Percentiles rank a stretch among this genome's conserved stretches.
phyloP scores from a whole-genome alignment of 1,140 invertebrate genomes.

The Lepeophtheirus salmonis region DNA sequence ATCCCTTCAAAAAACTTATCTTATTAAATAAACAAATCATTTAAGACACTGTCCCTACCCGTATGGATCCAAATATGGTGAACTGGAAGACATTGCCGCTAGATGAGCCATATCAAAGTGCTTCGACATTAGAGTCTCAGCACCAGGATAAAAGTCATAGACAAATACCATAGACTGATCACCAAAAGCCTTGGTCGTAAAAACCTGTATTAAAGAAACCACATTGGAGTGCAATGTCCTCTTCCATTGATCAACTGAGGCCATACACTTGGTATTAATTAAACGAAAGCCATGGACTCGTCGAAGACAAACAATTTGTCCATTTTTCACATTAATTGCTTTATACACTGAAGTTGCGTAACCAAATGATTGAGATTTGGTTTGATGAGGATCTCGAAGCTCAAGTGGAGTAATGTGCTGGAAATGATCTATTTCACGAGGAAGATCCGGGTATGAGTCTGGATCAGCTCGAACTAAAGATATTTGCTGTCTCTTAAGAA shows the following conservation, averaged over 20 bases:
- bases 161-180: constrained; percentile 84
- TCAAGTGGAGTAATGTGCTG: constrained; percentile 70
- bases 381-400: constrained; percentile 27
- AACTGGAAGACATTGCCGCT: neutral
- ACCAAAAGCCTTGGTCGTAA: constrained; percentile 84
- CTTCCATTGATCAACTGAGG: constrained; percentile 77
- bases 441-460: constrained; percentile 41
- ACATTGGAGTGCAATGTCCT: constrained; percentile 80
- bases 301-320: constrained; percentile 60
- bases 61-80: neutral
- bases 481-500: constrained; percentile 52
- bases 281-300: constrained; percentile 69
- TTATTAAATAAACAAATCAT: too few relatives aligned
- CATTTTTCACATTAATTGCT: constrained; percentile 69
- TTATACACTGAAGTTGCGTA: constrained; percentile 74
- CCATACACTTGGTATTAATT: constrained; percentile 61
- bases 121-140: constrained; percentile 62
- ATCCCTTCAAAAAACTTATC: too few relatives aligned
- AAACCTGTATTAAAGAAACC: constrained; percentile 71
- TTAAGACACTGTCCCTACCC: too few relatives aligned
- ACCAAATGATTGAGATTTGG: constrained; percentile 44
- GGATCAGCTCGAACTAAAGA: constrained; percentile 36
- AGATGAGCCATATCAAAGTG: constrained; percentile 50
- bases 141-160: constrained; percentile 81
- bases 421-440: constrained; percentile 68